phyloP scores from a whole-genome alignment of 2,113 vertebrate species.

The Girardinichthys multiradiatus region DNA sequence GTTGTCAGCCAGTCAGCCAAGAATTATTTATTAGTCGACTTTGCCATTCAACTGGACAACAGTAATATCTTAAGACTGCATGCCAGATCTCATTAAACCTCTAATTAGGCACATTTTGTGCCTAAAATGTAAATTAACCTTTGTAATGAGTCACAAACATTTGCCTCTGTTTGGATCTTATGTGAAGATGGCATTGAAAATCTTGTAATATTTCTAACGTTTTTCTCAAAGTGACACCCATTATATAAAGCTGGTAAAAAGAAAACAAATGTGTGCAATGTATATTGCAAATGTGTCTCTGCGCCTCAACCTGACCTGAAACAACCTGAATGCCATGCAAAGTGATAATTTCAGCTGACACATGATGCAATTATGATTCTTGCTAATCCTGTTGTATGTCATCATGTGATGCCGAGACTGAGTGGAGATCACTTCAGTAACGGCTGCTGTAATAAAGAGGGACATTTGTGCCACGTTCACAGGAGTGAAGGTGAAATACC shows the following conservation, averaged over 20 bases:
- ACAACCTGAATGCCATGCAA: neutral
- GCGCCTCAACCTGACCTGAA: neutral
- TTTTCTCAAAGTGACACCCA: too few species aligned
- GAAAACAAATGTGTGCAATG: too few species aligned
- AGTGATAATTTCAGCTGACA: constrained; percentile 37
- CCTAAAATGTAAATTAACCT: neutral
- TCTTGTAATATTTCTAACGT: too few species aligned
- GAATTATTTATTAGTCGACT: too few species aligned
- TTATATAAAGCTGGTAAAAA: too few species aligned
- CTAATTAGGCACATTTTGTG: neutral
- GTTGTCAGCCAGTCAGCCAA: too few species aligned
- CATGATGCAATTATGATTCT: constrained; percentile 43
- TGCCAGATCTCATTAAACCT: neutral
- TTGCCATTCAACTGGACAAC: too few species aligned
- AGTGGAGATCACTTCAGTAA: constrained; percentile 43
- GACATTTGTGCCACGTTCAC: constrained; percentile 49
- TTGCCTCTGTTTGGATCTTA: too few species aligned
- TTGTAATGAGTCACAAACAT: neutral
- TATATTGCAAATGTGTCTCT: neutral
- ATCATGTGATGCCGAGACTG: constrained; percentile 31
- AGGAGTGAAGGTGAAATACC: constrained; percentile 25
- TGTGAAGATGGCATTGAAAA: too few species aligned
- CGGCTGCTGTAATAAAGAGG: constrained; percentile 61
- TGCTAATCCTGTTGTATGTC: constrained; percentile 43
- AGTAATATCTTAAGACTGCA: too few species aligned